Percentiles rank a stretch among this genome's conserved stretches.
Conservation (phyloP, 2,113 vertebrate species). For the Myrmecophaga tridactyla region DNA sequence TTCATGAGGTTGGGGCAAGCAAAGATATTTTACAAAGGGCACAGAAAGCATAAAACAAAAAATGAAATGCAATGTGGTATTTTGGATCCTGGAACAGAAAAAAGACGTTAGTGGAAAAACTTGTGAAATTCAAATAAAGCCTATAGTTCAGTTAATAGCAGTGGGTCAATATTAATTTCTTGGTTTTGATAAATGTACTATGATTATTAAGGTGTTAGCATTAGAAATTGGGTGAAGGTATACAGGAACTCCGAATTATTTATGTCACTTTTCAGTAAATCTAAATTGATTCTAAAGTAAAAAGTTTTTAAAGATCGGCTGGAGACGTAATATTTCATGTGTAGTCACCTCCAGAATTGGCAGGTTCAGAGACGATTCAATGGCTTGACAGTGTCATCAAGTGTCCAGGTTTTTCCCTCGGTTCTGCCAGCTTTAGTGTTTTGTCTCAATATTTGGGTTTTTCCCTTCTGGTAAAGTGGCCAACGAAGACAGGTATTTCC, state of each 20-base stretch:
- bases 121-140: not conserved
- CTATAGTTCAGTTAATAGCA: not conserved
- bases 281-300: not conserved
- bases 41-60: not conserved
- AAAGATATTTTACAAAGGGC: not conserved
- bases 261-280: not conserved
- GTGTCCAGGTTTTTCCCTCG: no score
- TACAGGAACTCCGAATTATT: not conserved
- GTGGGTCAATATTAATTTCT: no score
- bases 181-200: not conserved
- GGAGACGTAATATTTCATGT: not conserved
- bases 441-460: not conserved
- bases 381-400: rapidly evolving
- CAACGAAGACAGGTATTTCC: not conserved
- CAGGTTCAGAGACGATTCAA: not conserved
- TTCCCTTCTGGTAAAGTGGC: not conserved
- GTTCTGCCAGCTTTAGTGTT: not conserved
- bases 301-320: not conserved
- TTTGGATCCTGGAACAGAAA: not conserved
- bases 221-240: not conserved
- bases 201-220: not conserved
- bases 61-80: not conserved
- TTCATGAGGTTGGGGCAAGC: not conserved
- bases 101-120: not conserved
- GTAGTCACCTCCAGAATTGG: not conserved